phyloP scores from a whole-genome alignment of 2,888 invertebrate species.

The Gnatocerus cornutus region DNA sequence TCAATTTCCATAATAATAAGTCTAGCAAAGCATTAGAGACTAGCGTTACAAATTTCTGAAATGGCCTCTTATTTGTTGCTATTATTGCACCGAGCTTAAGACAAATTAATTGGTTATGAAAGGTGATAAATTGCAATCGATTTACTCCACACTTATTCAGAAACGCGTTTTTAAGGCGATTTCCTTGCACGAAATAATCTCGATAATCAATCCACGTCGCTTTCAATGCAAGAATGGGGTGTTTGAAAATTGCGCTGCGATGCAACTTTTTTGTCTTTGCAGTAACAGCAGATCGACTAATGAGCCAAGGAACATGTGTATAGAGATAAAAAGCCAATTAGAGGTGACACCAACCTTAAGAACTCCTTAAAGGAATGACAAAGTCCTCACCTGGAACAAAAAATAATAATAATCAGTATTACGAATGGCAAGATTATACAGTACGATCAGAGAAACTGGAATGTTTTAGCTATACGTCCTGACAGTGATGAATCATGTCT shows the following conservation, averaged over 20 bases:
- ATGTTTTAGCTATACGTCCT: slow-evolving; percentile 3
- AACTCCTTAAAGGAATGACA: slow-evolving; percentile 16
- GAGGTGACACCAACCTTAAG: slow-evolving; percentile 20
- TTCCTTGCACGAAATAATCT: slow-evolving; percentile 17
- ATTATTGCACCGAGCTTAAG: background rate
- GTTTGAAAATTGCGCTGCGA: slow-evolving; percentile 15
- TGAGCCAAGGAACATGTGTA: slow-evolving; percentile 14
- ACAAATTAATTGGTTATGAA: slow-evolving; percentile 1
- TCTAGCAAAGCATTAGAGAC: slow-evolving; percentile 12
- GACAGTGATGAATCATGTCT: slow-evolving; percentile 19
- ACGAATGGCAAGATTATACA: slow-evolving; percentile 27
- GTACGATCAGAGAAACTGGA: slow-evolving; percentile 14
- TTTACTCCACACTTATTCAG: background rate
- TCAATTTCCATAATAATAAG: slow-evolving; percentile 40
- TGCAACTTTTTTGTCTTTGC: background rate
- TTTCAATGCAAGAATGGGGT: slow-evolving; percentile 17
- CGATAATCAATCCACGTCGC: slow-evolving; percentile 25
- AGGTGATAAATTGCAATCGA: slow-evolving; percentile 14
- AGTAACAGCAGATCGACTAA: slow-evolving; percentile 8
- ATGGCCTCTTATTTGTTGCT: slow-evolving; percentile 14
- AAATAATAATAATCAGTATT: slow-evolving; percentile 28
- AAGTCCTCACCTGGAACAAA: slow-evolving; percentile 29
- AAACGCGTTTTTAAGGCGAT: slow-evolving; percentile 19
- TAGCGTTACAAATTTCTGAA: slow-evolving; percentile 29
- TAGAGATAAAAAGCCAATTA: slow-evolving; percentile 24